Evolutionary conservation across 1,140 invertebrate species (phyloP).

Genomic region (Trialeurodes vaporariorum): DNA sequence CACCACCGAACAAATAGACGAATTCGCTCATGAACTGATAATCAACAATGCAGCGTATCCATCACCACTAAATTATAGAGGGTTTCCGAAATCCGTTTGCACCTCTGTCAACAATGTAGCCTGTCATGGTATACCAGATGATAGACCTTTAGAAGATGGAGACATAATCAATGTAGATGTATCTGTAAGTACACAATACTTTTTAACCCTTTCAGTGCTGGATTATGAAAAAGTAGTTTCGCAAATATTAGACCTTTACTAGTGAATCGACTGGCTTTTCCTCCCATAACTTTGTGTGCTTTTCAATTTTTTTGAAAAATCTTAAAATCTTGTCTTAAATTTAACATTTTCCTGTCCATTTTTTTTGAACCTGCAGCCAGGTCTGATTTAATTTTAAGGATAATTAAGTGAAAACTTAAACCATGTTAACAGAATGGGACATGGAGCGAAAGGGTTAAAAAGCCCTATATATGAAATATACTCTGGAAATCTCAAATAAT

Average conservation of each 20-base stretch:
- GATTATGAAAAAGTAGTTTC: no score
- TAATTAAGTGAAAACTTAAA: no score
- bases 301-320: no score
- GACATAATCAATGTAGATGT: constrained; percentile 90
- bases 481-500: no score
- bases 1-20: constrained; percentile 81
- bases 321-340: background rate
- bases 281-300: background rate
- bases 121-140: constrained; percentile 90
- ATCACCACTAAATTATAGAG: constrained; percentile 72
- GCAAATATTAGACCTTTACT: no score
- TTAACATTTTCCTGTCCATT: background rate
- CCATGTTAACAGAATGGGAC: no score
- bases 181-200: constrained; percentile 45
- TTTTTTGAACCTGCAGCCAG: constrained; percentile 15
- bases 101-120: constrained; percentile 91
- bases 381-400: no score
- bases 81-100: constrained; percentile 87
- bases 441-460: no score
- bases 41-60: constrained; percentile 69
- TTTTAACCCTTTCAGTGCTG: no score
- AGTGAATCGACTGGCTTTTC: no score
- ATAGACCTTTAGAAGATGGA: constrained; percentile 61
- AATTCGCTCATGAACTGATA: constrained; percentile 56
- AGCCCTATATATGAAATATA: no score